These are phyloP conservation scores for Meloidogyne floridensis DNA, from an alignment of 1,140 invertebrate species.

Conservation along the genomic window DNA sequence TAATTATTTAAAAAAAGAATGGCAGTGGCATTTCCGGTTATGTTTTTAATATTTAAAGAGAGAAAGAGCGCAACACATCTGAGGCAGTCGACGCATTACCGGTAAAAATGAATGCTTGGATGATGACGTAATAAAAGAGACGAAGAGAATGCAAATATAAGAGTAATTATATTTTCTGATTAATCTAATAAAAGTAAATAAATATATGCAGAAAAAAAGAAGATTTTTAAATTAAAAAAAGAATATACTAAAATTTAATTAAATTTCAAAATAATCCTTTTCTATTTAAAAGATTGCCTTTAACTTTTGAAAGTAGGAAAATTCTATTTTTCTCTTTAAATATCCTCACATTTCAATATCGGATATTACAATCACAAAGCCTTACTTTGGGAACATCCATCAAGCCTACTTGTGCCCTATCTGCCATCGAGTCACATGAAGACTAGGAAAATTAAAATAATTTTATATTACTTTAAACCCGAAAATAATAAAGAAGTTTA, in stretches of 20 bases:
- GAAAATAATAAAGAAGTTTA: too few relatives aligned
- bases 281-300: too few relatives aligned
- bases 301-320: too few relatives aligned
- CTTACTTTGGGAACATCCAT: too few relatives aligned
- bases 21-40: constrained; percentile 6
- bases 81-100: neutral
- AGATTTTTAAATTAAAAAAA: neutral
- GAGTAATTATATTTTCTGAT: neutral
- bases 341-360: too few relatives aligned
- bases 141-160: neutral
- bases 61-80: neutral
- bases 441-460: too few relatives aligned
- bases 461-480: too few relatives aligned
- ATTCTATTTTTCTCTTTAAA: too few relatives aligned
- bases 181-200: neutral
- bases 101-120: neutral
- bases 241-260: neutral
- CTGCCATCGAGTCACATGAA: too few relatives aligned
- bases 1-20: constrained; percentile 5
- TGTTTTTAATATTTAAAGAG: neutral
- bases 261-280: neutral
- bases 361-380: too few relatives aligned
- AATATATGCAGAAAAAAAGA: neutral
- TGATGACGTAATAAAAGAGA: neutral
- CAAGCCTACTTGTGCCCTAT: too few relatives aligned